Evolutionary conservation across 2,113 vertebrate genomes (phyloP), one percentile per base, ranked within the genome.

Genomic region (Mustela nigripes): DNA sequence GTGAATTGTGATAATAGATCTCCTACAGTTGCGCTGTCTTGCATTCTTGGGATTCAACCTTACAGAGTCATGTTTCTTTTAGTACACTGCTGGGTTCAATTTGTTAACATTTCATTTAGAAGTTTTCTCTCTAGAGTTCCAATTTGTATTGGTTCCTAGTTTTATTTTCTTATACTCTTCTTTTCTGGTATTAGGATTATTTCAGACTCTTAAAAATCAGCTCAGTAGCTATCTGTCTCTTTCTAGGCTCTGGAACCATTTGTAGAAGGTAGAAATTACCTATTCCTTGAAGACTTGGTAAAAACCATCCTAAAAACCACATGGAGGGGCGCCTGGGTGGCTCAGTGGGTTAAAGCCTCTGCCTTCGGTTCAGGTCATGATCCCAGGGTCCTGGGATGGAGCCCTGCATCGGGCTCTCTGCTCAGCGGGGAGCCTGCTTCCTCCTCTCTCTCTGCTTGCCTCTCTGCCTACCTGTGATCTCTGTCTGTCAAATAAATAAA

Each of bases 81-180:
- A 73, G 36, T 50, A 50, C 12, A 71, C 10, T 48, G 62, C 63
- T 73, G 53, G 76, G 31, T 73, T 89, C 53, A 62, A 9, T 50
- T 89, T 94, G 39, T 89, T 89, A 81, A 73, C 31, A 36, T 94
- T 50, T 81, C 69, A 50, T 39, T 94, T 80, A 82, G n/a, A 65
- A 80, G 50, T 22, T 73, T 81, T 31, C 39, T 81, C 81, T 33
- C 39, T 45, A 88, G 15, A 62, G 39, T 71, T 33, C 39, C 53
- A 73, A 18, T 26, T 89, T 24, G 60, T 22, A 39, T 39, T 50
- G 50, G 39, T 53, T 89, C n/a, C 50, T 11, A 33, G 53, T 62
- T 94, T 73, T 31, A 56, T 73, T 39, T 62, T 89, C 31, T 81
- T 50, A 4, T 73, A 39, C 39, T 89, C 63, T 73, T 42, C 24